phyloP scores from a whole-genome alignment of 2,113 vertebrate genomes.

The Lepus timidus region DNA sequence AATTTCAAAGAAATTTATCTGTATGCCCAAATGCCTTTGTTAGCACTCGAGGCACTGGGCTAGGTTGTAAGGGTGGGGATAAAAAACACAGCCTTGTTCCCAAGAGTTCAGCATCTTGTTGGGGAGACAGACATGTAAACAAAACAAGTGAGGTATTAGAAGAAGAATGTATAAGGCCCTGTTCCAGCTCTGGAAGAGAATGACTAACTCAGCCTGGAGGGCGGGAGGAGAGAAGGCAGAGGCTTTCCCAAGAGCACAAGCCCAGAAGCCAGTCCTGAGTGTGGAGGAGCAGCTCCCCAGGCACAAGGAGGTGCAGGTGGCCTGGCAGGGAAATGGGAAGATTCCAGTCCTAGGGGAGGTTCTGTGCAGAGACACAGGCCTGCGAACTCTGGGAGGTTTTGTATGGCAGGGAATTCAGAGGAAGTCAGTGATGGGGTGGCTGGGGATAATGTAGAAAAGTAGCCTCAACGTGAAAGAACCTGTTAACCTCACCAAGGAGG shows the following conservation, averaged over 20 bases:
- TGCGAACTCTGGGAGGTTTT: background rate
- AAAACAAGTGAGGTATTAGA: conserved; percentile 76
- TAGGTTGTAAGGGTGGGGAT: conserved; percentile 43
- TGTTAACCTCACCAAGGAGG: background rate
- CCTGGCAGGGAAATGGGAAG: conserved; percentile 32
- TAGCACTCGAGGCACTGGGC: conserved; percentile 28
- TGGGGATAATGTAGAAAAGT: background rate
- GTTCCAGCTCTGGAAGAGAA: conserved; percentile 71
- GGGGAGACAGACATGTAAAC: conserved; percentile 75
- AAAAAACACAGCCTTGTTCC: conserved; percentile 53
- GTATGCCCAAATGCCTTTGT: conserved; percentile 16
- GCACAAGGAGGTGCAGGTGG: background rate
- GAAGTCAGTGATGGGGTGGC: background rate
- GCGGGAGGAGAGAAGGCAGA: conserved; percentile 52
- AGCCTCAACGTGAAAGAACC: background rate
- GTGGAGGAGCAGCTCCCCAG: background rate
- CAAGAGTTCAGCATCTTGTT: conserved; percentile 66
- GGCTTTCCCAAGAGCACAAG: conserved; percentile 58
- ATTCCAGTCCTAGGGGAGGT: conserved; percentile 33
- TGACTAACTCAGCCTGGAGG: conserved; percentile 79
- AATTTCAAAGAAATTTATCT: background rate
- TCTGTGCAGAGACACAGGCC: background rate
- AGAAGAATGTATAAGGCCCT: conserved; percentile 70
- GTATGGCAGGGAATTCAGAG: background rate
- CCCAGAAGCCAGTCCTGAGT: conserved; percentile 11